These are phyloP conservation scores for Phalacrocorax carbo DNA, from an alignment of 2,113 vertebrate genomes.

Conservation along the genomic window DNA sequence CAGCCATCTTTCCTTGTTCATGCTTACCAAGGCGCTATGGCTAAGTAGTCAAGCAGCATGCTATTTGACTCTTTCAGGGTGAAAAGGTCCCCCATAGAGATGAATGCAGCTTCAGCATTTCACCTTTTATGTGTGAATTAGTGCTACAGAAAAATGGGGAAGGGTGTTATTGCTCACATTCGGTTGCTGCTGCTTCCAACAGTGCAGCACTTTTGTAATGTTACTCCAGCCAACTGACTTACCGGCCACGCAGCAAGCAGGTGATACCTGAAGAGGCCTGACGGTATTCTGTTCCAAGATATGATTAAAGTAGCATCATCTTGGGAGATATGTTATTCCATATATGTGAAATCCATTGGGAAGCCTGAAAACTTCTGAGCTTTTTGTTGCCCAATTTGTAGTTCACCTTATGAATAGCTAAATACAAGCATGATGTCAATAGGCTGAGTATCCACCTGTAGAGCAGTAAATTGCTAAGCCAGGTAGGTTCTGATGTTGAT, in stretches of 20 bases:
- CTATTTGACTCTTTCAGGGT: background rate
- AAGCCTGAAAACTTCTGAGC: background rate
- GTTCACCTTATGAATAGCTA: background rate
- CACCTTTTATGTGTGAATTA: background rate
- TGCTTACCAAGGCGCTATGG: background rate
- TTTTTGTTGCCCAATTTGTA: background rate
- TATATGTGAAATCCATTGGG: fast-evolving
- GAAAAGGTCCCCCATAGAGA: background rate
- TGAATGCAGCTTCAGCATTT: background rate
- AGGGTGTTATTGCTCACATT: fast-evolving
- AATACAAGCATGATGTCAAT: background rate
- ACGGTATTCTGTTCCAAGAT: background rate
- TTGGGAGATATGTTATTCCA: background rate
- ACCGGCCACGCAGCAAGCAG: background rate
- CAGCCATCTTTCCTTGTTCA: background rate
- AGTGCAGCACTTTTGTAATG: background rate
- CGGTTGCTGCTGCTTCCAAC: background rate
- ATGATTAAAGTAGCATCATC: background rate
- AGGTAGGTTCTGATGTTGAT: background rate
- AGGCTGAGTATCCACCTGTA: background rate
- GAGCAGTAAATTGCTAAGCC: background rate
- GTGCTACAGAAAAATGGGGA: background rate
- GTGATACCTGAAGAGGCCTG: background rate
- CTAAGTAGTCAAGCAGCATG: background rate
- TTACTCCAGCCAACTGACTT: background rate